These are phyloP conservation scores for Ophiodon elongatus DNA, from an alignment of 2,113 vertebrate genomes.

Conservation along the genomic window DNA sequence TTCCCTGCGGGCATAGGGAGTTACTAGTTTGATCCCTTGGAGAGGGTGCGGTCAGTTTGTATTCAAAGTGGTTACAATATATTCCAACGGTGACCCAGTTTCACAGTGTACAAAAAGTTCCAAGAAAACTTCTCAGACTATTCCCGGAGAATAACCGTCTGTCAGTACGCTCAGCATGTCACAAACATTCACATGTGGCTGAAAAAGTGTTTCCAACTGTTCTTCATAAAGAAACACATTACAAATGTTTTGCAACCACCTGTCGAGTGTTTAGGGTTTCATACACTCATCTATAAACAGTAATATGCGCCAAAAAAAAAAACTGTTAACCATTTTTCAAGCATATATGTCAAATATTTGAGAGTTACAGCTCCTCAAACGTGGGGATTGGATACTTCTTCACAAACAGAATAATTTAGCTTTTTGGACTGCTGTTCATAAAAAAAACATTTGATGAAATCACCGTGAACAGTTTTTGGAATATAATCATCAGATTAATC, in stretches of 20 bases:
- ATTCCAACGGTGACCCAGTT: constrained; percentile 28
- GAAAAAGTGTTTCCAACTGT: background rate
- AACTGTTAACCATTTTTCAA: background rate
- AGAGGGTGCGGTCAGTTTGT: constrained; percentile 11
- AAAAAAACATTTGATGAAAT: background rate
- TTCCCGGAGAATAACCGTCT: background rate
- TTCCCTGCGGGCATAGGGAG: background rate
- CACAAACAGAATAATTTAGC: background rate
- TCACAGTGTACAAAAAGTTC: background rate
- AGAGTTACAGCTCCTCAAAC: background rate
- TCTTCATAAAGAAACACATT: background rate
- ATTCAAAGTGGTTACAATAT: background rate
- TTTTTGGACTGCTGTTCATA: background rate
- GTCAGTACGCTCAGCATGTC: background rate
- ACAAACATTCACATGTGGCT: background rate
- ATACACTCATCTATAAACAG: background rate
- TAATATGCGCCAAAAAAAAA: background rate
- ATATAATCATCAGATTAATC: background rate
- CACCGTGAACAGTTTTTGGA: background rate
- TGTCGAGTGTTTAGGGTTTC: background rate
- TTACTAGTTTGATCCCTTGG: constrained; percentile 6
- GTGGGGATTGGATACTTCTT: background rate
- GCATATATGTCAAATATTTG: too few relatives aligned
- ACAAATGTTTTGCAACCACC: background rate
- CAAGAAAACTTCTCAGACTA: background rate